Conservation (phyloP, 2,113 vertebrate genomes). For the Lampris incognitus region DNA sequence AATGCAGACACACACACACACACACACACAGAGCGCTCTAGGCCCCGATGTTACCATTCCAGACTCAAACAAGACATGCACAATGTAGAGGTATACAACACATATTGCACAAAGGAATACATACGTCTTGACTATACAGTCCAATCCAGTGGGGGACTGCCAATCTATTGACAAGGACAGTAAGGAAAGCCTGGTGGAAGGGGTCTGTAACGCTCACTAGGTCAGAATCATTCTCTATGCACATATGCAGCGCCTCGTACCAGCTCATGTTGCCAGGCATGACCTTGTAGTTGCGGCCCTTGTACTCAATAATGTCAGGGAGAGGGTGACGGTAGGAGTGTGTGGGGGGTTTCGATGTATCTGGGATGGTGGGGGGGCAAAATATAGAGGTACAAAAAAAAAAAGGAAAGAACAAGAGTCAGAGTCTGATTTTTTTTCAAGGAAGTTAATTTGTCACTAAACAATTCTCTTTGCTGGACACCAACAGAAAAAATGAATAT, state of each 20-base stretch:
- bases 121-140: conserved; percentile 88
- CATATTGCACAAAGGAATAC: conserved; percentile 63
- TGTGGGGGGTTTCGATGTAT: conserved; percentile 79
- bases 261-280: conserved; percentile 92
- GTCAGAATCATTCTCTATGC: conserved; percentile 82
- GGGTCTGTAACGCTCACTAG: conserved; percentile 90
- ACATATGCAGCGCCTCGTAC: conserved; percentile 88
- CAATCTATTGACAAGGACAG: conserved; percentile 86
- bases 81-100: conserved; percentile 7
- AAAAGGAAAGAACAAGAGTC: neutral
- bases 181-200: conserved; percentile 95
- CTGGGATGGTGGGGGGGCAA: conserved; percentile 47
- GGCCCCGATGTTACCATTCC: neutral
- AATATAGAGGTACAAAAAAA: conserved; percentile 6
- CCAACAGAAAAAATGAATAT: neutral
- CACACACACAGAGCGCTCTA: conserved; percentile 18
- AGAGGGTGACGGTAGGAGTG: conserved; percentile 80
- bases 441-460: conserved; percentile 1
- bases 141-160: conserved; percentile 92
- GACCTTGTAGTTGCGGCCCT: conserved; percentile 87
- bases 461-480: neutral
- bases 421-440: neutral
- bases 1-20: conserved; percentile 20
- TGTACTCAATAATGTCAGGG: conserved; percentile 86
- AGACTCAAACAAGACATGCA: conserved; percentile 16